phyloP scores from a whole-genome alignment of 37 sponge, comb jelly and placozoan genomes.

The Chondrosia reniformis region DNA sequence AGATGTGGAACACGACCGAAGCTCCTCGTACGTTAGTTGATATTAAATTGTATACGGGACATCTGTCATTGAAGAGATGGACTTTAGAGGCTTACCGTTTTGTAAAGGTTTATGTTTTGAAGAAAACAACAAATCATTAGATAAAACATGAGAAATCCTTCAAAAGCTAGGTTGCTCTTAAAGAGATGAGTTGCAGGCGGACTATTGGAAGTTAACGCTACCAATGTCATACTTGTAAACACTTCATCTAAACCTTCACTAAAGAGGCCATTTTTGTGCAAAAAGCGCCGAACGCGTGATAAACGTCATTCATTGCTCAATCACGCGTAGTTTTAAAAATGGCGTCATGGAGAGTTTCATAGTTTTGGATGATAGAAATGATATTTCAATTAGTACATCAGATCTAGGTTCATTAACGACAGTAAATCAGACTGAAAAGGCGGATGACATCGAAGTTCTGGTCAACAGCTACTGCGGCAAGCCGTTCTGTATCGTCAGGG shows the following conservation, averaged over 20 bases:
- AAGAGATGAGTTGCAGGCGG: constrained; percentile 56
- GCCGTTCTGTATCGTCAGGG: not conserved
- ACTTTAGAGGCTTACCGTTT: constrained; percentile 34
- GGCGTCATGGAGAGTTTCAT: not conserved
- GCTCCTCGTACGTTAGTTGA: not conserved
- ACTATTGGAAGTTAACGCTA: not conserved
- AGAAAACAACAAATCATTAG: constrained; percentile 40
- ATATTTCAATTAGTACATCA: not conserved
- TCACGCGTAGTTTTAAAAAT: no score
- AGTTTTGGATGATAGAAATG: not conserved
- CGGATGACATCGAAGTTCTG: not conserved
- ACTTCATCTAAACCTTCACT: no score
- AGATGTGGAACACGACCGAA: not conserved
- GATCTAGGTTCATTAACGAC: no score
- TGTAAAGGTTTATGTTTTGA: constrained; percentile 79
- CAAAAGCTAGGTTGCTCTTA: constrained; percentile 43
- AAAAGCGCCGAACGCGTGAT: no score
- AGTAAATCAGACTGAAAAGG: not conserved
- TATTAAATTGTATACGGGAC: not conserved
- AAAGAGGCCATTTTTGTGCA: no score
- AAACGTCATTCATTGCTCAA: no score
- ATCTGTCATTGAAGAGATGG: not conserved
- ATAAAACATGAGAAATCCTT: constrained; percentile 58
- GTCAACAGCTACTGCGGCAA: not conserved
- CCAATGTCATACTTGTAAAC: not conserved